Conservation (phyloP, 2,797 vertebrate genomes). For the Halcyon smyrnensis region DNA sequence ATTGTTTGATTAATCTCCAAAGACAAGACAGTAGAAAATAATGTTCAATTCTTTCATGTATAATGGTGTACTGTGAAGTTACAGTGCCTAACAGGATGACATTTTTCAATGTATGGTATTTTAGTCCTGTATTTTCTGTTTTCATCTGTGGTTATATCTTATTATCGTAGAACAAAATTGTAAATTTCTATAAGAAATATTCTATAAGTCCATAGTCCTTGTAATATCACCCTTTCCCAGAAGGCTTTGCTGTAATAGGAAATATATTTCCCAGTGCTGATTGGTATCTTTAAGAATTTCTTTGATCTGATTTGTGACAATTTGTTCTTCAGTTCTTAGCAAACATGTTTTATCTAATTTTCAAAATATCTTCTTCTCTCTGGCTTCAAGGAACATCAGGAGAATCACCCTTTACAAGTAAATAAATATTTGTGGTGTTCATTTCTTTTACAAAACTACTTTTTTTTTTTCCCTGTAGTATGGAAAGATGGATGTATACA, state of each 20-base stretch:
- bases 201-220: background rate
- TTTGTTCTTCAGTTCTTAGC: background rate
- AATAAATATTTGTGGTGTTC: background rate
- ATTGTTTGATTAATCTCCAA: background rate
- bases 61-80: background rate
- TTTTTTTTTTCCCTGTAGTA: background rate
- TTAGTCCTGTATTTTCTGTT: background rate
- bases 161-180: background rate
- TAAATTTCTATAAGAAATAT: background rate
- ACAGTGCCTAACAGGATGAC: background rate
- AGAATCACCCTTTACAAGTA: background rate
- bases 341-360: background rate
- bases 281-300: background rate
- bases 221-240: background rate
- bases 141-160: background rate
- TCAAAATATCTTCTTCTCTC: background rate
- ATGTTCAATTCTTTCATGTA: background rate
- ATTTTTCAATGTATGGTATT: background rate
- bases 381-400: background rate
- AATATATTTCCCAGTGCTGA: background rate
- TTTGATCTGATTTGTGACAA: background rate
- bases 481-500: background rate
- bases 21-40: background rate
- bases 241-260: background rate
- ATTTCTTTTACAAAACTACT: background rate